phyloP scores from a whole-genome alignment of 2,113 vertebrate genomes.

The Camelus dromedarius region DNA sequence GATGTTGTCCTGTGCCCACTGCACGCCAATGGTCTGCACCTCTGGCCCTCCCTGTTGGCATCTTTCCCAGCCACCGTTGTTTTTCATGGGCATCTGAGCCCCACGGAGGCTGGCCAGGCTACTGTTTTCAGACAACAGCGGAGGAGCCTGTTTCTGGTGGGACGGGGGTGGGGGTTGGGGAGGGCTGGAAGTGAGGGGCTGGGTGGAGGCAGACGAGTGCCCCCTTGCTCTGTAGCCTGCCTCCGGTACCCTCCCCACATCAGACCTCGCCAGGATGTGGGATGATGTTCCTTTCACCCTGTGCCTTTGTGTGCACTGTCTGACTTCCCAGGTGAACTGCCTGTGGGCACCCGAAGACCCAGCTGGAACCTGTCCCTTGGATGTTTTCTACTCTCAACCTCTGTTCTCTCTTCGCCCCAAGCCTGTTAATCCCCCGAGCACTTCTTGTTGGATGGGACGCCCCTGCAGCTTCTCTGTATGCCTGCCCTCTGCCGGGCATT shows the following conservation, averaged over 20 bases:
- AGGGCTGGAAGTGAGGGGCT: neutral
- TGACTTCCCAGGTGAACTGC: neutral
- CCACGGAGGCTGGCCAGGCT: accelerated
- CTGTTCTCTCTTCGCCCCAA: neutral
- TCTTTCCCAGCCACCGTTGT: neutral
- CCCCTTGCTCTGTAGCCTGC: too few relatives aligned
- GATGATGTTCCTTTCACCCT: accelerated
- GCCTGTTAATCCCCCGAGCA: accelerated
- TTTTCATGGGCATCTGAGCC: accelerated
- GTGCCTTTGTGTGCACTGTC: neutral
- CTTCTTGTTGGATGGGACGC: accelerated
- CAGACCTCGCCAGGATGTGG: accelerated
- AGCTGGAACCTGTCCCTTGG: accelerated
- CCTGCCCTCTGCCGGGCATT: neutral
- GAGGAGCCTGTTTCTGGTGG: neutral
- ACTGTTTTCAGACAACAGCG: neutral
- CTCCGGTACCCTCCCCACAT: neutral
- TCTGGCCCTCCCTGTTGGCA: accelerated
- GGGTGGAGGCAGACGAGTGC: neutral
- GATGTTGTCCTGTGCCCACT: neutral
- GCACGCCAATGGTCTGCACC: accelerated
- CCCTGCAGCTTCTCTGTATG: neutral
- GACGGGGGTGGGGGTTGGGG: too few relatives aligned
- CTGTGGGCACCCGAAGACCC: neutral
- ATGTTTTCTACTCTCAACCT: accelerated